Evolutionary conservation across 1,140 invertebrate species (phyloP).

Genomic region (Lepidurus couesii): DNA sequence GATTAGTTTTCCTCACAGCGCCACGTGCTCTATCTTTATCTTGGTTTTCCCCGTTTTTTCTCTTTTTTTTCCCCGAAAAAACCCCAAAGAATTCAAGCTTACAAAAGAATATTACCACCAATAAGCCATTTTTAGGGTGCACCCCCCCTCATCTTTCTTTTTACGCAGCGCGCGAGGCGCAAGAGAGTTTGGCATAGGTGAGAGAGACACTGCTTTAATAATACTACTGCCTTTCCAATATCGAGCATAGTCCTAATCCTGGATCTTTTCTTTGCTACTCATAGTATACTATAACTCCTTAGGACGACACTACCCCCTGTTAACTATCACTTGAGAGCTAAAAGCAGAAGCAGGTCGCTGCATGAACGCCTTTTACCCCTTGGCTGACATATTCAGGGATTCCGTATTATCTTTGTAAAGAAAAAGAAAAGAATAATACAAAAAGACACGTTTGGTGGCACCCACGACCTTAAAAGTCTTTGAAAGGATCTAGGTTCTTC

Average conservation of each 20-base stretch:
- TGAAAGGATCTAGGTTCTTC: background rate
- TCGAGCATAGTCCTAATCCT: background rate
- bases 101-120: background rate
- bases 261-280: background rate
- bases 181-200: background rate
- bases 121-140: background rate
- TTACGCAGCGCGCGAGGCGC: background rate
- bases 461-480: background rate
- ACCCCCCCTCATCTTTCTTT: background rate
- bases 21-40: background rate
- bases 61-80: background rate
- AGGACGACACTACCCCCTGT: too few relatives aligned
- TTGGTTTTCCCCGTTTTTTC: background rate
- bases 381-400: constrained; percentile 18
- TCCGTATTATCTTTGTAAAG: background rate
- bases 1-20: background rate
- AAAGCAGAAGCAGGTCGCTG: background rate
- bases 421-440: background rate
- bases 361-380: background rate
- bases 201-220: constrained; percentile 3
- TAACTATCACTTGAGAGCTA: background rate
- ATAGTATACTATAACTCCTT: background rate
- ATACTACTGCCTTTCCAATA: background rate
- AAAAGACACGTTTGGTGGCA: background rate
- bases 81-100: background rate